Evolutionary conservation across 2,797 vertebrate genomes (phyloP).

Genomic region (Danio albolineatus): DNA sequence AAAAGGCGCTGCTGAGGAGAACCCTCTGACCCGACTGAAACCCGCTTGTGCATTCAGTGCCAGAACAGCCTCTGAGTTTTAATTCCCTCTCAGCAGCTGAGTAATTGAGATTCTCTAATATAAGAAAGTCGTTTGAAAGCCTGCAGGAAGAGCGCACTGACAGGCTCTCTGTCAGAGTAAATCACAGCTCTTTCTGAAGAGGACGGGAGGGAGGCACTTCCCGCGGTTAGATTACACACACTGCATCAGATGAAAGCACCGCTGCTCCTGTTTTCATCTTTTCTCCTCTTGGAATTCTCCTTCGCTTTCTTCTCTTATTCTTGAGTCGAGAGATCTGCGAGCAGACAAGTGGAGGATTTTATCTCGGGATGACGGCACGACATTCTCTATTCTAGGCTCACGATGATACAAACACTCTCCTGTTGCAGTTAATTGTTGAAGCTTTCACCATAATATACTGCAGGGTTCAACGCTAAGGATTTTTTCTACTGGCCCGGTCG

Average conservation of each 20-base stretch:
- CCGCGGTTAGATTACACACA: constrained; percentile 53
- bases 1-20: constrained; percentile 52
- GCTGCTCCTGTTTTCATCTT: constrained; percentile 46
- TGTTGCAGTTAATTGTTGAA: too few species aligned
- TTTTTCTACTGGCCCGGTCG: too few species aligned
- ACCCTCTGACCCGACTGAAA: constrained; percentile 49
- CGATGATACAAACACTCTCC: too few species aligned
- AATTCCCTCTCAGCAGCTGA: constrained; percentile 53
- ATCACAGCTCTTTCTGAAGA: constrained; percentile 50
- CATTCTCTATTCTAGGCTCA: too few species aligned
- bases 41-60: constrained; percentile 29
- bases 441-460: too few species aligned
- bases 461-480: too few species aligned
- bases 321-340: constrained; percentile 35
- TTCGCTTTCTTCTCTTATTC: neutral
- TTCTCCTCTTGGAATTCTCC: constrained; percentile 17
- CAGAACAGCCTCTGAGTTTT: constrained; percentile 46
- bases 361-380: constrained; percentile 34
- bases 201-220: constrained; percentile 39
- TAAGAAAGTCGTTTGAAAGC: constrained; percentile 54
- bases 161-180: constrained; percentile 49
- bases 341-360: constrained; percentile 46
- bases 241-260: constrained; percentile 56
- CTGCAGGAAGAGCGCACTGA: constrained; percentile 42
- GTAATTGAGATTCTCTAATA: constrained; percentile 61